Conservation (phyloP, 2,113 vertebrate species). For the Neopipo cinnamomea region DNA sequence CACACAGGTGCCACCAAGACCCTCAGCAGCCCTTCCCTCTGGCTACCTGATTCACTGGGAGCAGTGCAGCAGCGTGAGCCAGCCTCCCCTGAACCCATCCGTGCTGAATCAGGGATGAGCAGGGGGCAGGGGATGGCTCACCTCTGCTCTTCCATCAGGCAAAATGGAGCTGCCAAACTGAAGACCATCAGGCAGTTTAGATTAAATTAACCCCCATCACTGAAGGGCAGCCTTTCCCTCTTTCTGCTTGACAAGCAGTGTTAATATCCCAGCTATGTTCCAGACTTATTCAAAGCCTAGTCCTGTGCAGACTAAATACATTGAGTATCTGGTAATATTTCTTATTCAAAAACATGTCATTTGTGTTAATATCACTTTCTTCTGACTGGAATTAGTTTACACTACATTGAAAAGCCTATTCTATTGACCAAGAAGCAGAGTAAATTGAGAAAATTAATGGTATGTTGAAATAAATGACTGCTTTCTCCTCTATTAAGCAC, state of each 20-base stretch:
- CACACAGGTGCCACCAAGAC: neutral
- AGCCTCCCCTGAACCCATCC: neutral
- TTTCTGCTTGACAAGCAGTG: neutral
- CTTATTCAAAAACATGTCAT: conserved; percentile 19
- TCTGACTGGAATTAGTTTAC: conserved; percentile 26
- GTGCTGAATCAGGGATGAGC: neutral
- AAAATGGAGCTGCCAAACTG: neutral
- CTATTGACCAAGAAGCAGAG: neutral
- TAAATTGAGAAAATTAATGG: conserved; percentile 26
- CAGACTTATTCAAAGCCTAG: neutral
- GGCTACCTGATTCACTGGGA: neutral
- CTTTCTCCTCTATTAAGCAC: neutral
- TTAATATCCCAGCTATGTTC: neutral
- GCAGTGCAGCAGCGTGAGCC: fast-evolving
- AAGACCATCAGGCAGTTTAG: neutral
- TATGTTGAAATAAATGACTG: neutral
- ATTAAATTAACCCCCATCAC: neutral
- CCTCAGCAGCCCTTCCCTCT: neutral
- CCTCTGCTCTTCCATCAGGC: neutral
- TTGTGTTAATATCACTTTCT: conserved; percentile 32
- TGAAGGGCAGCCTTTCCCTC: neutral
- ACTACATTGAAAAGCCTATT: conserved; percentile 10
- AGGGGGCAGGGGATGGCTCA: neutral
- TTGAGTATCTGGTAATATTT: neutral
- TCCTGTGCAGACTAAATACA: neutral